Base-by-base conservation (phyloP, 1,140 invertebrate species). In the Zaprionus kolodkinae region DNA sequence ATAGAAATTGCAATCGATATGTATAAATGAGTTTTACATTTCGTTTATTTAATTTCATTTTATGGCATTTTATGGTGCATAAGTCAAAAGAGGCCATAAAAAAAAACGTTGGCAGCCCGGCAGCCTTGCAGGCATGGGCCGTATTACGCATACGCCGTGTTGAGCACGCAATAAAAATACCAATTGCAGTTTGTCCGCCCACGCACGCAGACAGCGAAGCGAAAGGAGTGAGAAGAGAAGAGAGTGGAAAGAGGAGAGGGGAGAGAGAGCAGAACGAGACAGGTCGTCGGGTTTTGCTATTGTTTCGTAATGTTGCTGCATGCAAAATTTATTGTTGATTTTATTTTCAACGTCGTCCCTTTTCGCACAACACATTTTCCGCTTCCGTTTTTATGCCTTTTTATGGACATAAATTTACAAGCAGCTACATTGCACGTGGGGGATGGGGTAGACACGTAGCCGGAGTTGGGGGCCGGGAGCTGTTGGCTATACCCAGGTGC, bases 271-370 rank as follows among this genome's bases (percentile, higher is more conserved):
- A 15, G 7, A n/a, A 6, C n/a, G 40, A 43, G 40, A 48, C 45
- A 50, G 45, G 17, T 50, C 45, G 45, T 12, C 30, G 48, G 55
- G 10, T 62, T 66, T 66, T 50, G 77, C 77, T 86, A 88, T 87
- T 87, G 84, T 87, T 87, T 87, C 84, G 84, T 87, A 87, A 87
- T 87, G 85, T 88, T 73, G 73, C 77, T 80, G 74, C 84, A 87
- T 87, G 85, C 81, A 87, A 84, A 87, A 87, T 87, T 87, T 87
- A 87, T 87, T 87, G 84, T 87, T 87, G 84, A 88, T 87, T 87
- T 87, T 87, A 87, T 87, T 87, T 88, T 83, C 79, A 83, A 55
- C 84, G 79, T 87, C 84, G 83, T 87, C 79, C 77, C 55, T 88
- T 87, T 87, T 88, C 21, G 72, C 85, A 87, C 84, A 88, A 83